A percentile compares a stretch with the other conserved stretches of the same genome.
phyloP scores from a whole-genome alignment of 2,797 vertebrate genomes.

The Lateolabrax maculatus region DNA sequence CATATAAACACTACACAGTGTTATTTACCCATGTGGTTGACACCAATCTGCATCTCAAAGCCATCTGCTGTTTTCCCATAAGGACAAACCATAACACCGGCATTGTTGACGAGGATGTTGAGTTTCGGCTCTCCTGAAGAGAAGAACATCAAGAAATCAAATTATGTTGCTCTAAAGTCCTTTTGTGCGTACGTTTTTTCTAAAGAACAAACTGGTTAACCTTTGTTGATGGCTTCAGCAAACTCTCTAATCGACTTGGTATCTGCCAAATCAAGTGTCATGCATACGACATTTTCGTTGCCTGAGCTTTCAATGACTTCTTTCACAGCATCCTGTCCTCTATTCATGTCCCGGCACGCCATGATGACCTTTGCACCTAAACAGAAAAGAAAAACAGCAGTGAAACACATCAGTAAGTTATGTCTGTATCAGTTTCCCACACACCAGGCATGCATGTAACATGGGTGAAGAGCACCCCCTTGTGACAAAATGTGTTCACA shows the following conservation, averaged over 20 bases:
- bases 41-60: slow-evolving; percentile 96
- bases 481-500: not conserved
- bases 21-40: slow-evolving; percentile 93
- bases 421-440: too few species aligned
- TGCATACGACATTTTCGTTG: slow-evolving; percentile 86
- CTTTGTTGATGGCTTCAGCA: slow-evolving; percentile 89
- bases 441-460: fast-evolving
- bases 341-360: slow-evolving; percentile 90
- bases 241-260: slow-evolving; percentile 91
- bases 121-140: slow-evolving; percentile 89
- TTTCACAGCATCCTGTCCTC: slow-evolving; percentile 85
- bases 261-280: slow-evolving; percentile 91
- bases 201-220: slow-evolving; percentile 63
- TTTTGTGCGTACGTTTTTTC: not conserved
- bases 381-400: not conserved
- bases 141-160: not conserved
- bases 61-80: slow-evolving; percentile 93
- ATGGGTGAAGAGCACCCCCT: slow-evolving; percentile 39
- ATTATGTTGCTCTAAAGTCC: fast-evolving
- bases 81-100: slow-evolving; percentile 95
- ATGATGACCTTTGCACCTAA: slow-evolving; percentile 91
- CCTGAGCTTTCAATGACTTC: slow-evolving; percentile 87
- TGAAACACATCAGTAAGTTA: not conserved
- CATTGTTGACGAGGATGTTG: slow-evolving; percentile 95
- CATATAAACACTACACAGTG: not conserved